Evolutionary conservation across 2,797 vertebrate genomes (phyloP).

Genomic region (Neosalanx taihuensis): DNA sequence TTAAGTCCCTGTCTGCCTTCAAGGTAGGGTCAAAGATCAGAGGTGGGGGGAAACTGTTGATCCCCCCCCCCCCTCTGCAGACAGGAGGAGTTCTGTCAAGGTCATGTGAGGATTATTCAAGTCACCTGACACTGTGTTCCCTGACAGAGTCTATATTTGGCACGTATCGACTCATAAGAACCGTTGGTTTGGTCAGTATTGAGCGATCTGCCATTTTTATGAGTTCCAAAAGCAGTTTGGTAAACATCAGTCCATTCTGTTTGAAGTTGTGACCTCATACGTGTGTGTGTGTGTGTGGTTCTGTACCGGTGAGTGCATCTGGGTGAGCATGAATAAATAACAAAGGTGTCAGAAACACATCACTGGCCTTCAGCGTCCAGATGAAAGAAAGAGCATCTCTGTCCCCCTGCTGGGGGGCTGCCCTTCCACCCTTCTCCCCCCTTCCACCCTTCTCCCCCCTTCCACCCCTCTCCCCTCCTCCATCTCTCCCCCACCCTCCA

Average conservation of each 20-base stretch:
- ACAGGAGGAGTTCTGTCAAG: too few relatives aligned
- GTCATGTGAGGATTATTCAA: too few relatives aligned
- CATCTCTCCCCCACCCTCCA: constrained; percentile 8
- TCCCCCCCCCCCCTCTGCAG: too few relatives aligned
- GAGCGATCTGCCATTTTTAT: too few relatives aligned
- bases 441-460: background rate
- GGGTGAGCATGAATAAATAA: constrained; percentile 1
- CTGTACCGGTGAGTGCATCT: constrained; percentile 1
- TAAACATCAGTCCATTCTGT: background rate
- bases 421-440: constrained; percentile 14
- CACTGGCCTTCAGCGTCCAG: constrained; percentile 48
- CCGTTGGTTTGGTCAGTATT: too few relatives aligned
- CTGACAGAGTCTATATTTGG: too few relatives aligned
- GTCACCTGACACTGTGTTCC: too few relatives aligned
- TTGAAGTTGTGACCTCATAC: background rate
- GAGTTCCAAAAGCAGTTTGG: too few relatives aligned
- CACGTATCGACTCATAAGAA: too few relatives aligned
- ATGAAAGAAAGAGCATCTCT: constrained; percentile 64
- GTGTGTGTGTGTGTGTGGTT: background rate
- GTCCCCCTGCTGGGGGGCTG: constrained; percentile 44
- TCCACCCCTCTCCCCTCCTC: constrained; percentile 19
- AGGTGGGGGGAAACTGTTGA: too few relatives aligned
- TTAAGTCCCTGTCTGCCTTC: too few relatives aligned
- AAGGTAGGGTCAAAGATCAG: too few relatives aligned
- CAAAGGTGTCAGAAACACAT: constrained; percentile 7